Evolutionary conservation across 2,113 vertebrate species (phyloP), one percentile per base, ranked within the genome.

Genomic region (Prunella himalayana): DNA sequence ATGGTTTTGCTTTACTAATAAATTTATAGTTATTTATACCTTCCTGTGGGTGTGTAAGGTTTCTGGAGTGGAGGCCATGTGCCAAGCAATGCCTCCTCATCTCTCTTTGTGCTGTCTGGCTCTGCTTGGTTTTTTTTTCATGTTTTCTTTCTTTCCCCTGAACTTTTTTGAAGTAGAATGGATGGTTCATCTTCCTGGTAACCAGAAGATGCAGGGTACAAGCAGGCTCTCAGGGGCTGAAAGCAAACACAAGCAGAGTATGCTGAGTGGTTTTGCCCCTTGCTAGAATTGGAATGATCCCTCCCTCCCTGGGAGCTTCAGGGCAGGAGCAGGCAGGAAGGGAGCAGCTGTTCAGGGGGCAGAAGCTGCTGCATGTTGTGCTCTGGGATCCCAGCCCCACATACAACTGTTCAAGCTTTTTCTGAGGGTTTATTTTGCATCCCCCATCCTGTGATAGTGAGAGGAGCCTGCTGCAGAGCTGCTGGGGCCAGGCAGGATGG

Each of bases 21-120:
- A 96, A 97, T 97, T 97, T 96, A 95, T 97, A 96, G 95, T 97
- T 97, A 94, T 97, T 97, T 97, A 95, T 97, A 96, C 68, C 60
- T 95, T 86, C 42, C 77, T 73, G 94, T 93, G 95, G 51, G 11
- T 53, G 53, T 50, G 70, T 95, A 20, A 88, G 72, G 41, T 94
- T 94, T 86, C 79, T 97, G 80, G 51, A 83, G 63, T 0, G 0
- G 64, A 53, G 70, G 51, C 73, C 3, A 4, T 19, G n/a, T 73
- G 45, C 73, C 5, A 17, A 27, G 25, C 53, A 4, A 60, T 3
- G 1, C 73, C 64, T 79, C 35, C 37, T 61, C 24, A 13, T 53
- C 65, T 89, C 14, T 68, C 71, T 70, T 47, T 45, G 27, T 88
- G 66, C 71, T 86, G 18, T 72, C 69, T 90, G 42, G 25, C 15